Evolutionary conservation across 1,140 invertebrate species (phyloP).

Genomic region (Leptoteleia sp.): DNA sequence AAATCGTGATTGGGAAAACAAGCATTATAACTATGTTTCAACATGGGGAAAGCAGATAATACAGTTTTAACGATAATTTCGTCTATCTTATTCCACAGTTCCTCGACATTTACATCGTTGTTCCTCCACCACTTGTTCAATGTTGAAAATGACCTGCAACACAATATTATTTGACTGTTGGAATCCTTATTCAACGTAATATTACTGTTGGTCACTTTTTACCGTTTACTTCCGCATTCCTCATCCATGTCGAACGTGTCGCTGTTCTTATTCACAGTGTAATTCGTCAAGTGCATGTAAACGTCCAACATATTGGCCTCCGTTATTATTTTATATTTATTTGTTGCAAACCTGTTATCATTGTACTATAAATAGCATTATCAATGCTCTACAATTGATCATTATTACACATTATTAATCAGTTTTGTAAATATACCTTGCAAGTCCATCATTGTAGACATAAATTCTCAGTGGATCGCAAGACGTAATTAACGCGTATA

Average conservation of each 20-base stretch:
- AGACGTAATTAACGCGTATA: conserved; percentile 96
- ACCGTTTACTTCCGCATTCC: conserved; percentile 42
- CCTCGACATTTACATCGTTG: conserved; percentile 87
- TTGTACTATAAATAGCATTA: conserved; percentile 60
- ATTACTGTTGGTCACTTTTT: too few relatives aligned
- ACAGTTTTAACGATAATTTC: conserved; percentile 95
- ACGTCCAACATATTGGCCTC: conserved; percentile 90
- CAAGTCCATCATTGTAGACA: conserved; percentile 97
- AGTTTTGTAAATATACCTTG: conserved; percentile 82
- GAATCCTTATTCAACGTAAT: too few relatives aligned
- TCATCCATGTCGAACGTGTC: conserved; percentile 40
- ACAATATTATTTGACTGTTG: too few relatives aligned
- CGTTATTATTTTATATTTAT: conserved; percentile 90
- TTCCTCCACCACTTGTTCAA: conserved; percentile 87
- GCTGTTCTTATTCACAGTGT: conserved; percentile 92
- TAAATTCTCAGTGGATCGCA: conserved; percentile 96
- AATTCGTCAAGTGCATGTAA: conserved; percentile 99
- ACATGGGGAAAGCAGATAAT: conserved; percentile 90
- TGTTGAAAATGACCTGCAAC: conserved; percentile 87
- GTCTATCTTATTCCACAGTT: conserved; percentile 91
- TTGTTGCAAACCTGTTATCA: conserved; percentile 89
- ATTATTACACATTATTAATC: neutral
- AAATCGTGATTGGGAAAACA: conserved; percentile 93
- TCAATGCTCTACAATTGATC: conserved; percentile 11
- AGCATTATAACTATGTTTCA: conserved; percentile 93